These are phyloP conservation scores for Bos javanicus DNA, from an alignment of 2,113 vertebrate species.

Conservation along the genomic window DNA sequence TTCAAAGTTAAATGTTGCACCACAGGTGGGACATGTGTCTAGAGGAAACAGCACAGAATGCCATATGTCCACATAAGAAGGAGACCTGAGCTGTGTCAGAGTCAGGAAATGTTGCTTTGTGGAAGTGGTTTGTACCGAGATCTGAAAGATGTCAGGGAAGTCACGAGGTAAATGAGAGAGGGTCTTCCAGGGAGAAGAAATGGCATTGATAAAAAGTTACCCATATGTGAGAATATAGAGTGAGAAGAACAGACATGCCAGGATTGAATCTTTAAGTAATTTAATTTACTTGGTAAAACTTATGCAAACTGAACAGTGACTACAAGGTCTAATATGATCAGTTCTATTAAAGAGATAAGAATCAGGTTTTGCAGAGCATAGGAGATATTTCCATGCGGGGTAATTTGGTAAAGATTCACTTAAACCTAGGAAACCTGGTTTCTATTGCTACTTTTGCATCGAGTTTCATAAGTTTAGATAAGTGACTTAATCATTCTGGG, in stretches of 20 bases:
- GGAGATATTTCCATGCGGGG: not conserved
- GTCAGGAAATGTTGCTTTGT: not conserved
- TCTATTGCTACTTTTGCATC: not conserved
- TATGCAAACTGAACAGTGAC: not conserved
- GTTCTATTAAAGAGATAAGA: not conserved
- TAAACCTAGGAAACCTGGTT: not conserved
- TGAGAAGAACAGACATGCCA: not conserved
- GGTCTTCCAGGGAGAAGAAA: not conserved
- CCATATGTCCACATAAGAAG: not conserved
- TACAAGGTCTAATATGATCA: not conserved
- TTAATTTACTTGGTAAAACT: not conserved
- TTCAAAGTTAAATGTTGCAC: not conserved
- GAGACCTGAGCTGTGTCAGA: too few species aligned
- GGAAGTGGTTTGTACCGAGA: not conserved
- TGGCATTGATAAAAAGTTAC: not conserved
- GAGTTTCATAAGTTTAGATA: slow-evolving; percentile 4
- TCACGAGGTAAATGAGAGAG: not conserved
- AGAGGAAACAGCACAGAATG: not conserved
- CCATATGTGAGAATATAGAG: not conserved
- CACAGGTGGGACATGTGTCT: not conserved
- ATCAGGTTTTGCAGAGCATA: not conserved
- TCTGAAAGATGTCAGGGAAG: not conserved
- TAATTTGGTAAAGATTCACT: not conserved
- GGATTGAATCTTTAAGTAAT: not conserved
- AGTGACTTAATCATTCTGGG: not conserved